Conservation (phyloP, 2,113 vertebrate genomes). For the Pedionomus torquatus region DNA sequence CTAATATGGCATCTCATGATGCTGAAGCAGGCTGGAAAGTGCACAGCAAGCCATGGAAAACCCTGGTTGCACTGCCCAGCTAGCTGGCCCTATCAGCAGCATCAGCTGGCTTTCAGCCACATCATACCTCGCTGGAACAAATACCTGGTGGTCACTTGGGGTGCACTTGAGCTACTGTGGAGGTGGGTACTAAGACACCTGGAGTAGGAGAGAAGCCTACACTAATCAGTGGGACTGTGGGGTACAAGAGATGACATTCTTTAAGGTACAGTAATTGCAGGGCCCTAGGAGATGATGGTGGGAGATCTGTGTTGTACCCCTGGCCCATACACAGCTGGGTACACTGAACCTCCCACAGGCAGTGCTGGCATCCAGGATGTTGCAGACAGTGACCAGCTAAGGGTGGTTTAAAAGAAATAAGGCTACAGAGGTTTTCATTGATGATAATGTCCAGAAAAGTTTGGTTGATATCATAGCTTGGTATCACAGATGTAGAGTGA, state of each 20-base stretch:
- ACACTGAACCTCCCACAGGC: neutral
- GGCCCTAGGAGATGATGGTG: neutral
- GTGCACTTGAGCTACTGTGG: neutral
- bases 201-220: neutral
- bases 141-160: neutral
- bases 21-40: neutral
- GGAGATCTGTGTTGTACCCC: neutral
- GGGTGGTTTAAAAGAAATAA: neutral
- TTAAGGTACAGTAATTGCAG: neutral
- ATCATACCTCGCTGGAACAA: neutral
- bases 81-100: neutral
- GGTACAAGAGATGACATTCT: neutral
- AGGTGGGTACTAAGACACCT: neutral
- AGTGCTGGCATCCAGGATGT: neutral
- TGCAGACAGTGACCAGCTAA: neutral
- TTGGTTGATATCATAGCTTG: neutral
- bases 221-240: neutral
- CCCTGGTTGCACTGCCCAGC: neutral
- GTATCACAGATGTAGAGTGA: neutral
- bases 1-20: neutral
- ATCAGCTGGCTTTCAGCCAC: neutral
- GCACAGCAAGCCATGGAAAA: neutral
- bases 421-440: neutral
- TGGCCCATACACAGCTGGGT: accelerated
- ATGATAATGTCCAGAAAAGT: neutral